phyloP scores from a whole-genome alignment of 2,797 vertebrate species.

The Adelosebastes latens region DNA sequence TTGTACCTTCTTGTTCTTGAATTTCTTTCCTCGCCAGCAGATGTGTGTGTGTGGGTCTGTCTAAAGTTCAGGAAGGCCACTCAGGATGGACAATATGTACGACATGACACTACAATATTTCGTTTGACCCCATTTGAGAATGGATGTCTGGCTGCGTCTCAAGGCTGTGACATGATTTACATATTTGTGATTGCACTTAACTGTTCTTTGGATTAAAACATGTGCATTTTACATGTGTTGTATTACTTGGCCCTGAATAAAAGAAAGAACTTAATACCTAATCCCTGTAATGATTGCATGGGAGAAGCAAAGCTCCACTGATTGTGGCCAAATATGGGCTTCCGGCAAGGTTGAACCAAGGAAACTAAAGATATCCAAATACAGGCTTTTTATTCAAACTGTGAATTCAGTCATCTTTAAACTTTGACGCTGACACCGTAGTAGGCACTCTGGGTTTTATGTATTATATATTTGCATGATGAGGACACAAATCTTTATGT shows the following conservation, averaged over 20 bases:
- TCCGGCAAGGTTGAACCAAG: conserved; percentile 20
- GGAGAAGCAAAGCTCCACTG: conserved; percentile 14
- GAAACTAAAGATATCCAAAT: background rate
- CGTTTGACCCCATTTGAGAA: conserved; percentile 22
- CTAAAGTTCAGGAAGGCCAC: background rate
- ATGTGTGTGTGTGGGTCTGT: background rate
- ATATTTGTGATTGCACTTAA: background rate
- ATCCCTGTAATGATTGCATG: conserved; percentile 64
- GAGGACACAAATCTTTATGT: background rate
- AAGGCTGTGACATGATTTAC: background rate
- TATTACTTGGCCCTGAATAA: conserved; percentile 40
- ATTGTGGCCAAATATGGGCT: conserved; percentile 60
- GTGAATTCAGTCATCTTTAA: background rate
- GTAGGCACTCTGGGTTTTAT: background rate
- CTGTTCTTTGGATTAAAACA: background rate
- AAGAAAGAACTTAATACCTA: conserved; percentile 44
- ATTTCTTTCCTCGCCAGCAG: background rate
- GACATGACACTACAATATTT: conserved; percentile 11
- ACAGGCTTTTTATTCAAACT: background rate
- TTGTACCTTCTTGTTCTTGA: background rate
- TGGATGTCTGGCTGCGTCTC: background rate
- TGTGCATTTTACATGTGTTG: conserved; percentile 6
- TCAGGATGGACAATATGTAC: background rate
- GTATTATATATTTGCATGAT: background rate
- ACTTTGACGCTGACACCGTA: background rate